phyloP scores from a whole-genome alignment of 2,113 vertebrate species.

The Percina caprodes region DNA sequence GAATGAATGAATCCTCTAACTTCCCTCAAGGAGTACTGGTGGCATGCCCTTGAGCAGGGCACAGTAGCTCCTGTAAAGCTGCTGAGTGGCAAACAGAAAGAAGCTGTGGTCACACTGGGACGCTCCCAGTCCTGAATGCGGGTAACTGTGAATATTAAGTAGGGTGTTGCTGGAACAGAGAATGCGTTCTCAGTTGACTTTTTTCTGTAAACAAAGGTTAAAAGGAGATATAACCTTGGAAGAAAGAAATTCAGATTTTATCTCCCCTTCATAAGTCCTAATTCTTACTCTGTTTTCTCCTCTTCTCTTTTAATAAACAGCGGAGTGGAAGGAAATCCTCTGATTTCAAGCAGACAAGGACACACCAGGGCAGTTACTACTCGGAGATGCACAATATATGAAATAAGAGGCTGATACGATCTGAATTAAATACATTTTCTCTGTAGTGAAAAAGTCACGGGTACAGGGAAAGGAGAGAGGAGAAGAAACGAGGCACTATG shows the following conservation, averaged over 20 bases:
- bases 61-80: conserved; percentile 4
- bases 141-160: conserved; percentile 49
- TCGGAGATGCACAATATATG: conserved; percentile 10
- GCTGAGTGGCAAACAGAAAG: conserved; percentile 20
- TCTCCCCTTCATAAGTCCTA: conserved; percentile 44
- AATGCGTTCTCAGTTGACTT: conserved; percentile 17
- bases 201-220: conserved; percentile 52
- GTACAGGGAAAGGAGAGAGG: background rate
- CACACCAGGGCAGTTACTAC: background rate
- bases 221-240: conserved; percentile 46
- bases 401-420: conserved; percentile 48
- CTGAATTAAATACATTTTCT: conserved; percentile 48
- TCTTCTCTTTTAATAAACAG: conserved; percentile 60
- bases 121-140: conserved; percentile 40
- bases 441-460: background rate
- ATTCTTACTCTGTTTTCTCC: conserved; percentile 33
- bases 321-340: conserved; percentile 49
- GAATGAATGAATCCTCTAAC: conserved; percentile 5
- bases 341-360: conserved; percentile 42
- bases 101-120: conserved; percentile 40
- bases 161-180: conserved; percentile 31
- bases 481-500: background rate
- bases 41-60: conserved; percentile 25
- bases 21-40: background rate
- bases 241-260: conserved; percentile 25